These are phyloP conservation scores for Hybos culiciformis DNA, from an alignment of 2,888 invertebrate species.

Conservation along the genomic window DNA sequence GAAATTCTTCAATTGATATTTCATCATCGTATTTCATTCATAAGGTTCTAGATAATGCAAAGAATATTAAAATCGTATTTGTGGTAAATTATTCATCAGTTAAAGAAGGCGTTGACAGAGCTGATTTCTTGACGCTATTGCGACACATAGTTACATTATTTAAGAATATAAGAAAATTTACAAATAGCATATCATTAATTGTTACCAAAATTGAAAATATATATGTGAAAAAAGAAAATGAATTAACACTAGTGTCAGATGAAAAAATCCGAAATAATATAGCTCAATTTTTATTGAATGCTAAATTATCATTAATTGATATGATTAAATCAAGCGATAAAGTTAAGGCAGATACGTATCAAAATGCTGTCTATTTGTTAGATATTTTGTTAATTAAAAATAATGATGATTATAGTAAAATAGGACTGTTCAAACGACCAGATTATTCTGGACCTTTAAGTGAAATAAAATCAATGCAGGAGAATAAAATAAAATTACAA, in stretches of 20 bases:
- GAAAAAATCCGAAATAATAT: not conserved
- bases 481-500: not conserved
- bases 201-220: slow-evolving; percentile 13
- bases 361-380: not conserved
- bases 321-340: too few species aligned
- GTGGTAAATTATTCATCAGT: slow-evolving; percentile 9
- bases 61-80: slow-evolving; percentile 12
- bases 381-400: not conserved
- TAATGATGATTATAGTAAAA: not conserved
- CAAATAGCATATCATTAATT: slow-evolving; percentile 9
- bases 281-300: slow-evolving; percentile 2
- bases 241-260: slow-evolving; percentile 2
- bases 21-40: slow-evolving; percentile 13
- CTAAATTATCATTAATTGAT: not conserved
- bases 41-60: slow-evolving; percentile 8
- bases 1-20: slow-evolving; percentile 11
- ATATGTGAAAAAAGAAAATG: not conserved
- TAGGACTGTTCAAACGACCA: not conserved
- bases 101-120: slow-evolving; percentile 7
- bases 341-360: not conserved
- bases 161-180: slow-evolving; percentile 7
- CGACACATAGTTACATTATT: slow-evolving; percentile 8
- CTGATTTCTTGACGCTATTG: slow-evolving; percentile 9
- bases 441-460: not conserved
- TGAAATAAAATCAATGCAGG: not conserved